Evolutionary conservation across 2,113 vertebrate species (phyloP), one percentile per base, ranked within the genome.

Genomic region (Otus sunia): DNA sequence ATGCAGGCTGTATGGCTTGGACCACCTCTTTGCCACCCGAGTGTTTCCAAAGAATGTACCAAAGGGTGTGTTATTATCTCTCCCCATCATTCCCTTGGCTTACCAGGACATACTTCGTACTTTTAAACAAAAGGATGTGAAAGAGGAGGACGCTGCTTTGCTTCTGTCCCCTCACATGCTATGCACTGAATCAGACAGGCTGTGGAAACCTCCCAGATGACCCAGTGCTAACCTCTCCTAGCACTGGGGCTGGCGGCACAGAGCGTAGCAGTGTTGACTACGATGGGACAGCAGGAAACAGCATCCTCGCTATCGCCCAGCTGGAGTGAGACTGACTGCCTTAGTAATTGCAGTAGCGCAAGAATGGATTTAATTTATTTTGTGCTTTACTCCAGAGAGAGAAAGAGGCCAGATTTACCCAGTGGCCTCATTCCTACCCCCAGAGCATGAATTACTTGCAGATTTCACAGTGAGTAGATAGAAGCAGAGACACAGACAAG

Each of bases 11-110:
- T 9, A 80, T 7, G 73, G 76, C 63, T 88, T 74, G 74, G 95
- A 94, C 87, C 86, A 94, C 74, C 71, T 91, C 95, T 90, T 69
- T 66, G 71, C 92, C 55, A 86, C 14, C 7, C 1, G 3, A 76
- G 53, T 60, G 55, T 50, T 96, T 95, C 58, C 78, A 97, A 92
- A 92, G 89, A 87, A 72, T 1, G 32, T 29, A 78, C 77, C 87
- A 92, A 74, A 92, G 91, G 62, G 45, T 82, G 81, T 41, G 81
- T 52, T 89, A 95, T 94, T 94, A 92, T 97, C 89, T 79, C 88
- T 25, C 83, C 74, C 84, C 23, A 5, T 86, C 93, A 71, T 59
- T 69, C 59, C 78, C 81, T 80, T 63, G 84, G 86, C 78, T 85
- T 52, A 85, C 50, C 74, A 91, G 82, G 93, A 94, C 85, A 72